Percentiles rank a stretch among this genome's conserved stretches.
phyloP scores from a whole-genome alignment of 2,113 vertebrate species.

The Eclectus roratus region DNA sequence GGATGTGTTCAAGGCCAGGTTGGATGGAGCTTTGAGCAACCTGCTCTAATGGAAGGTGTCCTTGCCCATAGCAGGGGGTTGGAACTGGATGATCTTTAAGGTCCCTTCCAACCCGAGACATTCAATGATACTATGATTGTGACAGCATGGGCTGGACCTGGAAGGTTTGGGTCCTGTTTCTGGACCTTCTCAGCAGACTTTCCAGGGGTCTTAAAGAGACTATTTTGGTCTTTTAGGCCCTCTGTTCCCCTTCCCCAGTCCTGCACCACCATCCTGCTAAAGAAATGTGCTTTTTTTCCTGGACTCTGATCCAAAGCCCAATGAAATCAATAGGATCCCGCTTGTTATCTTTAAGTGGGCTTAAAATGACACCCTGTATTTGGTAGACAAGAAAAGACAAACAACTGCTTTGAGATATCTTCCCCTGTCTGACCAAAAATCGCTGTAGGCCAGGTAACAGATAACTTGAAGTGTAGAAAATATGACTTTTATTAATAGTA shows the following conservation, averaged over 20 bases:
- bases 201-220: not conserved
- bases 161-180: not conserved
- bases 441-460: not conserved
- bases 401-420: not conserved
- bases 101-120: not conserved
- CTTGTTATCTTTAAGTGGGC: not conserved
- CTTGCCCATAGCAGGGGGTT: not conserved
- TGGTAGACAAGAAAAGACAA: not conserved
- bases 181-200: not conserved
- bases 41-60: not conserved
- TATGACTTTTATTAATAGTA: not conserved
- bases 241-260: not conserved
- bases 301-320: not conserved
- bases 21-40: not conserved
- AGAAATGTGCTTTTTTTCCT: not conserved
- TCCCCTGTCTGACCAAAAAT: not conserved
- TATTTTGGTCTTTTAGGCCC: not conserved
- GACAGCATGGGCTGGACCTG: not conserved
- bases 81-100: not conserved
- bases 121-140: not conserved
- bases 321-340: not conserved
- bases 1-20: not conserved
- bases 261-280: not conserved
- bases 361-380: not conserved
- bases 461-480: not conserved